These are phyloP conservation scores for Ophonus ardosiacus DNA, from an alignment of 2,888 invertebrate genomes.

Conservation along the genomic window DNA sequence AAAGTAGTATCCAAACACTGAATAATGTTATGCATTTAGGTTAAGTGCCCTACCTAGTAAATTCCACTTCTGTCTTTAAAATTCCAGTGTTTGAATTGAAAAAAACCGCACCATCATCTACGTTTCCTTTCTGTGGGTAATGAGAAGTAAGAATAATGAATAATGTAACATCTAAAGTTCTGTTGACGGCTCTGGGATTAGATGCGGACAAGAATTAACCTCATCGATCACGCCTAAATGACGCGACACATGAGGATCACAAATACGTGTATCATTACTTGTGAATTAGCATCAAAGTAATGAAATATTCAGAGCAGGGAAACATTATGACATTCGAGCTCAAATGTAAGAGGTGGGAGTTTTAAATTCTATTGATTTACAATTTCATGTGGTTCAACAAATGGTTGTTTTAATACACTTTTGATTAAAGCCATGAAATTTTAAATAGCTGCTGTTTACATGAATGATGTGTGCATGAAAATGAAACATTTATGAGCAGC, in stretches of 20 bases:
- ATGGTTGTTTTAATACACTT: too few species aligned
- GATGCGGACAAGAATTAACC: slow-evolving; percentile 14
- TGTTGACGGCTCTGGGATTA: slow-evolving; percentile 10
- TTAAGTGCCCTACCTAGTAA: neutral
- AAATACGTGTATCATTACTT: slow-evolving; percentile 2
- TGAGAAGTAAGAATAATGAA: slow-evolving; percentile 24
- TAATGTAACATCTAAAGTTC: slow-evolving; percentile 21
- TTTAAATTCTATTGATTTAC: too few species aligned
- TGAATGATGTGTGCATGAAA: too few species aligned
- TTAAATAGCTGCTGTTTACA: too few species aligned
- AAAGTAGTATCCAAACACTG: too few species aligned
- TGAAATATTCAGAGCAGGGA: slow-evolving; percentile 19
- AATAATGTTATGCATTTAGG: neutral
- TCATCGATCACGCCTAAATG: slow-evolving; percentile 25
- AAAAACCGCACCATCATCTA: slow-evolving; percentile 21
- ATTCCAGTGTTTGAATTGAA: neutral
- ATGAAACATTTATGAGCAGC: too few species aligned
- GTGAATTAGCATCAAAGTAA: slow-evolving; percentile 16
- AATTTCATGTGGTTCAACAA: too few species aligned
- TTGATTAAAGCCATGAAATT: too few species aligned
- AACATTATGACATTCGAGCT: too few species aligned
- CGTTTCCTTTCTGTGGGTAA: neutral
- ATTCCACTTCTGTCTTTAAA: neutral
- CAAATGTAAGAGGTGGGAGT: too few species aligned
- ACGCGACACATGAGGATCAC: neutral